Percentiles rank a stretch among this genome's conserved stretches.
Conservation (phyloP, 2,113 vertebrate genomes). For the Patagioenas fasciata region DNA sequence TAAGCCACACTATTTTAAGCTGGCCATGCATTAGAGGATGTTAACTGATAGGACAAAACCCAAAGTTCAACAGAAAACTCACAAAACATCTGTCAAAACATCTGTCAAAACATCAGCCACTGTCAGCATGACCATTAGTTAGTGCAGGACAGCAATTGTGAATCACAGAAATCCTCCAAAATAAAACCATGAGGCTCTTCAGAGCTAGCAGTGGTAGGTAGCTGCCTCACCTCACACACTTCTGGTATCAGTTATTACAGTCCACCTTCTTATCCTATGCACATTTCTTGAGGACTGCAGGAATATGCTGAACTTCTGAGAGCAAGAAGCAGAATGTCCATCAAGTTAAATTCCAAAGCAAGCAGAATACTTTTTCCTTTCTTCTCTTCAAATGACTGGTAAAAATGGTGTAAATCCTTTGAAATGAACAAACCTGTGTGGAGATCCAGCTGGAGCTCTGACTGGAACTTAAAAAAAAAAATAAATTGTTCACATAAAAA, state of each 20-base stretch:
- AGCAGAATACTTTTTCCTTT: not conserved
- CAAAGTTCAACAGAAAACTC: not conserved
- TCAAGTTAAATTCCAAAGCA: not conserved
- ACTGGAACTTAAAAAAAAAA: not conserved
- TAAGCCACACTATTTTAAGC: not conserved
- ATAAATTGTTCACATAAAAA: not conserved
- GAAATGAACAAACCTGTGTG: not conserved
- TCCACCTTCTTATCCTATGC: not conserved
- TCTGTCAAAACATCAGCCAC: not conserved
- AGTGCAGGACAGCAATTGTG: not conserved
- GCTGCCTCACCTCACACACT: not conserved
- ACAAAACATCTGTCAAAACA: not conserved
- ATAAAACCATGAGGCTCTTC: not conserved
- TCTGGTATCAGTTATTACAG: not conserved
- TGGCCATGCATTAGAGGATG: not conserved
- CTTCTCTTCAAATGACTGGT: not conserved
- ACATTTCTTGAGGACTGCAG: not conserved
- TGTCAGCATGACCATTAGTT: not conserved
- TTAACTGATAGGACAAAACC: not conserved
- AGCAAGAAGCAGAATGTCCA: accelerated
- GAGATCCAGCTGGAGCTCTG: not conserved
- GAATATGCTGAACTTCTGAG: not conserved
- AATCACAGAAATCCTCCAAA: not conserved
- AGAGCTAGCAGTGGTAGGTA: not conserved
- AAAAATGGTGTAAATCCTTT: not conserved